Evolutionary conservation across 1,140 invertebrate genomes (phyloP).

Genomic region (Himalopsyche phryganea): DNA sequence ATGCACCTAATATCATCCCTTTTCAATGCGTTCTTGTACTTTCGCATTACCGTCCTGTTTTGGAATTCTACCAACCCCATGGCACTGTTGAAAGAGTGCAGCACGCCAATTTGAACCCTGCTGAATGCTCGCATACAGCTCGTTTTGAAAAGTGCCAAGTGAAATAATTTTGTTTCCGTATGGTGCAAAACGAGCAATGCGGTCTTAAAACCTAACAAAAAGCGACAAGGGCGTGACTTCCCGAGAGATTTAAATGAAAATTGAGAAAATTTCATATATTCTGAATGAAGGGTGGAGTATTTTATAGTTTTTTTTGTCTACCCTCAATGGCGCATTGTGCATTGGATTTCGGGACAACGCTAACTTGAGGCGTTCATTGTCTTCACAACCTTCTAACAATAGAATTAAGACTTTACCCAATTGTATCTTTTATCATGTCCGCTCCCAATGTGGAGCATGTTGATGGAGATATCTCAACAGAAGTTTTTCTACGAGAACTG

Average conservation of each 20-base stretch:
- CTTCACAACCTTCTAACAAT: no score
- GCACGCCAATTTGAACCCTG: background rate
- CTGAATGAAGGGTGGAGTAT: conserved; percentile 31
- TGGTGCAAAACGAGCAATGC: conserved; percentile 17
- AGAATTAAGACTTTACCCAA: no score
- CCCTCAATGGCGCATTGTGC: no score
- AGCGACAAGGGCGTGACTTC: conserved; percentile 33
- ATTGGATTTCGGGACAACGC: no score
- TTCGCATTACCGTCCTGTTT: conserved; percentile 18
- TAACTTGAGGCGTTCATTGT: no score
- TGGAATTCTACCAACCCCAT: conserved; percentile 15
- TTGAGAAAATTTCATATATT: conserved; percentile 37
- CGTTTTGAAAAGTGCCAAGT: background rate
- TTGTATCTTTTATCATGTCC: no score
- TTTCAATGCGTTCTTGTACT: conserved; percentile 14
- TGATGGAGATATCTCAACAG: no score
- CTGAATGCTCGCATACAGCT: background rate
- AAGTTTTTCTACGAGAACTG: no score
- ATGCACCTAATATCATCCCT: conserved; percentile 5
- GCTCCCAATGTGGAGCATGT: no score
- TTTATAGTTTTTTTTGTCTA: conserved; percentile 30
- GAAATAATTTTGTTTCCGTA: background rate
- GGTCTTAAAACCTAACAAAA: conserved; percentile 36
- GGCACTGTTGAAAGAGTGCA: conserved; percentile 5
- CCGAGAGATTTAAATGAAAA: conserved; percentile 36